Base-by-base conservation (phyloP, 2,888 invertebrate species). In the Synergus itoensis region DNA sequence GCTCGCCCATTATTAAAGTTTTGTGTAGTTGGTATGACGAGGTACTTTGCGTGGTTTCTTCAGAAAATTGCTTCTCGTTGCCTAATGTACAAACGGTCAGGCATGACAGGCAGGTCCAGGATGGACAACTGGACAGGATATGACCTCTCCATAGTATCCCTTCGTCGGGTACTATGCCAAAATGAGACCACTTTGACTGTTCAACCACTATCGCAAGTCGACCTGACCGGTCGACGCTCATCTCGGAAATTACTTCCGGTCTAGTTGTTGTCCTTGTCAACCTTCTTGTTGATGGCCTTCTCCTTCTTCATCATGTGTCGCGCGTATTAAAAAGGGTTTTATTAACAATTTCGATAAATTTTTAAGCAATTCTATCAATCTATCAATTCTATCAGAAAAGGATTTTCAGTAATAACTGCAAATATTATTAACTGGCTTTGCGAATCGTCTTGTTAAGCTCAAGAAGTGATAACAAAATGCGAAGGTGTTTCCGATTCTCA, bases 201-300 rank as follows among this genome's bases (percentile, higher is more conserved):
- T 91, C 90, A 91, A 90, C 89, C 92, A 91, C 90, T 91, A 91
- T 91, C 90, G 88, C 91, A 87, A 90, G 89, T 88, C 86, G 85
- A 80, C 84, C 84, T 85, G 83, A 77, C 82, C 81, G 77, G 75
- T 83, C 86, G 85, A 86, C 88, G 89, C 89, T 92, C 91, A 90
- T 91, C 91, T 92, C 90, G 91, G 90, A 91, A 92, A 92, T 92
- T 92, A 91, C 92, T 91, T 92, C 92, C 92, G 91, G 89, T 86
- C 87, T 86, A 80, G 88, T 86, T 86, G 86, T 85, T 84, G 88
- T 86, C 86, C 84, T 86, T 85, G 86, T 85, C 85, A 78, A 86
- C 82, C 80, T 83, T 81, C 79, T 11, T 16, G 18, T 41, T 60
- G 63, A 67, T 77, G 41, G 43, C 57, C 43, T 53, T 21, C 40